phyloP scores from a whole-genome alignment of 1,140 invertebrate genomes.

The Leptinotarsa texana region DNA sequence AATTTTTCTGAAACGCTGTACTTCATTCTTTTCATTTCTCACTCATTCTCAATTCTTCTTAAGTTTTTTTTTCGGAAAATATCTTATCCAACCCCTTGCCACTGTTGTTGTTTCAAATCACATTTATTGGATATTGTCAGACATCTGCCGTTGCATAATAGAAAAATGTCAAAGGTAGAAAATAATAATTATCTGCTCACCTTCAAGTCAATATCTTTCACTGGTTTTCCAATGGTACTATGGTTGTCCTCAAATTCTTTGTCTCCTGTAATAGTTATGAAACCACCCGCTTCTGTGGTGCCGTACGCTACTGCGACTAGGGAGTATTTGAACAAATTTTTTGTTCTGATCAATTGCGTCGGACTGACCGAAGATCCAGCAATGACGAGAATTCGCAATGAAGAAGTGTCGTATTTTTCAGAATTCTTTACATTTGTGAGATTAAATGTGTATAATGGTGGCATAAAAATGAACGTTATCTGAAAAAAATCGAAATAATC shows the following conservation, averaged over 20 bases:
- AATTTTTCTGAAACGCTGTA: no score
- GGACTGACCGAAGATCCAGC: slow-evolving; percentile 53
- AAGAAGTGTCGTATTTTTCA: slow-evolving; percentile 52
- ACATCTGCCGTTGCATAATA: no score
- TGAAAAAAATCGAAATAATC: slow-evolving; percentile 37
- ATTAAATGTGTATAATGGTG: slow-evolving; percentile 49
- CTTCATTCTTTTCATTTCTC: no score
- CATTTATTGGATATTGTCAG: no score
- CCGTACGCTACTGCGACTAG: slow-evolving; percentile 54
- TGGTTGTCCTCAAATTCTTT: slow-evolving; percentile 42
- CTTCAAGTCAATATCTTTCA: slow-evolving; percentile 53
- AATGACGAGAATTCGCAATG: slow-evolving; percentile 48
- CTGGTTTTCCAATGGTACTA: slow-evolving; percentile 52
- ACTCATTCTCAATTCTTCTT: no score
- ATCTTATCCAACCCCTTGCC: no score
- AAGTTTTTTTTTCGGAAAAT: no score
- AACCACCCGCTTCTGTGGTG: slow-evolving; percentile 54
- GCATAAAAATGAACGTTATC: slow-evolving; percentile 50
- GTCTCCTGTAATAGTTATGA: slow-evolving; percentile 23
- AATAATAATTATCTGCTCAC: slow-evolving; percentile 38
- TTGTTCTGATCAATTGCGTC: slow-evolving; percentile 45
- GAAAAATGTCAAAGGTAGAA: no score
- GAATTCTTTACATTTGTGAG: slow-evolving; percentile 49
- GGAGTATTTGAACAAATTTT: slow-evolving; percentile 51
- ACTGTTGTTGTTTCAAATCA: no score